phyloP scores from a whole-genome alignment of 2,113 vertebrate genomes.

The Dolichallabes microphthalmus region DNA sequence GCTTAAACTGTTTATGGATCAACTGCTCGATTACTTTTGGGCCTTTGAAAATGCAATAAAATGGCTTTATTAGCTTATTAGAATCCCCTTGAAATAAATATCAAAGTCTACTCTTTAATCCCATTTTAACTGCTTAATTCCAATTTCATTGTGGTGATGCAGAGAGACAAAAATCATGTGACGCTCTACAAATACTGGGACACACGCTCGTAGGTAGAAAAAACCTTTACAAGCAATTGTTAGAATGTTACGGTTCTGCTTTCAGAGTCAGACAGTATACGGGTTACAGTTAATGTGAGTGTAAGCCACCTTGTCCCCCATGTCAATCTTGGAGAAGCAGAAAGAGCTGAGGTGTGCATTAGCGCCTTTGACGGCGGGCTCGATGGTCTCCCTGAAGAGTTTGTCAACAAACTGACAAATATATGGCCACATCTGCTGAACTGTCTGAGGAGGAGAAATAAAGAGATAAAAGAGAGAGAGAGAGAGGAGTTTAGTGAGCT shows the following conservation, averaged over 20 bases:
- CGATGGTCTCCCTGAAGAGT: slow-evolving; percentile 91
- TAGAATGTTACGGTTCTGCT: not conserved
- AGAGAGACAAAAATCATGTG: not conserved
- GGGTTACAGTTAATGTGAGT: not conserved
- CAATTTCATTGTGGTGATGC: too few relatives aligned
- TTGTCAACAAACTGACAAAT: slow-evolving; percentile 97
- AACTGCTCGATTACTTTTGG: too few relatives aligned
- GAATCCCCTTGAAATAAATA: too few relatives aligned
- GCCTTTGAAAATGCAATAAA: too few relatives aligned
- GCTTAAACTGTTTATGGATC: too few relatives aligned
- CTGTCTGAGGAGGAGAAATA: slow-evolving; percentile 74
- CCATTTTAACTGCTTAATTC: too few relatives aligned
- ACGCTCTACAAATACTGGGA: not conserved
- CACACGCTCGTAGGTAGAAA: not conserved
- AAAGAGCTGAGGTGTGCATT: slow-evolving; percentile 88
- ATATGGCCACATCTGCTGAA: slow-evolving; percentile 98
- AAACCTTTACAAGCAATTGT: not conserved
- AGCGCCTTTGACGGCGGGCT: slow-evolving; percentile 88
- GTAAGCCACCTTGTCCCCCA: slow-evolving; percentile 87
- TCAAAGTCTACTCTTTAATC: too few relatives aligned
- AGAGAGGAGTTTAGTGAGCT: not conserved
- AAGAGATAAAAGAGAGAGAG: not conserved
- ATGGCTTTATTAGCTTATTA: too few relatives aligned
- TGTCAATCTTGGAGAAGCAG: slow-evolving; percentile 90
- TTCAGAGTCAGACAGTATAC: not conserved